Percentiles rank a stretch among this genome's conserved stretches.
Evolutionary conservation across 2,888 invertebrate genomes (phyloP).

Genomic region (Dioctria rufipes): DNA sequence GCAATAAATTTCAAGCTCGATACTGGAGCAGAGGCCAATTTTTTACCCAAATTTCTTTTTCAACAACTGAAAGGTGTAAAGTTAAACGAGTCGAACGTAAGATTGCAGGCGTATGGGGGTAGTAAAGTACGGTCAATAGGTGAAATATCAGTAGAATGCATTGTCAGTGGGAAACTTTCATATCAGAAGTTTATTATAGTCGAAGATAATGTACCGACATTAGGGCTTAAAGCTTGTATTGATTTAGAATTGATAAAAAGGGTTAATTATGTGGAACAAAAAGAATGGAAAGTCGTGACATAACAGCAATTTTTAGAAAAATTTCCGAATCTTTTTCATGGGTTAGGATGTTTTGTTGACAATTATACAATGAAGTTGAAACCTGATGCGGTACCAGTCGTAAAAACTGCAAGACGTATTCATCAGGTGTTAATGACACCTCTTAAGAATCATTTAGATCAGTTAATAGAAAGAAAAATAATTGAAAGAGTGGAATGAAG

Average conservation of each 20-base stretch:
- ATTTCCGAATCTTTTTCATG: too few relatives aligned
- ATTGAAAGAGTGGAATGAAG: background rate
- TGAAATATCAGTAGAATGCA: background rate
- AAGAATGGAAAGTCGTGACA: too few relatives aligned
- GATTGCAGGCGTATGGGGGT: conserved; percentile 37
- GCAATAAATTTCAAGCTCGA: conserved; percentile 19
- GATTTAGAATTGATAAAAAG: too few relatives aligned
- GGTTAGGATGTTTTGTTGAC: too few relatives aligned
- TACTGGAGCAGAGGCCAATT: background rate
- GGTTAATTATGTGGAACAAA: too few relatives aligned
- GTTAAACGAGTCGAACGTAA: background rate
- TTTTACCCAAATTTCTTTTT: conserved; percentile 17
- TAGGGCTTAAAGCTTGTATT: too few relatives aligned
- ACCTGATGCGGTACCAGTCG: too few relatives aligned
- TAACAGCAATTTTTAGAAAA: too few relatives aligned
- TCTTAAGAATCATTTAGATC: background rate
- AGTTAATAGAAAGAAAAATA: too few relatives aligned
- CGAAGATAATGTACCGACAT: too few relatives aligned
- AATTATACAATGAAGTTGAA: too few relatives aligned
- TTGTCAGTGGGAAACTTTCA: background rate
- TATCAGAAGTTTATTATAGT: background rate
- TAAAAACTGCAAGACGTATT: background rate
- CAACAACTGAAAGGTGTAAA: background rate
- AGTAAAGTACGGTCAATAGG: background rate
- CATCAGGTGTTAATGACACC: background rate